These are phyloP conservation scores for Ernsta delagoae DNA, from an alignment of 2,888 invertebrate species.

Conservation along the genomic window DNA sequence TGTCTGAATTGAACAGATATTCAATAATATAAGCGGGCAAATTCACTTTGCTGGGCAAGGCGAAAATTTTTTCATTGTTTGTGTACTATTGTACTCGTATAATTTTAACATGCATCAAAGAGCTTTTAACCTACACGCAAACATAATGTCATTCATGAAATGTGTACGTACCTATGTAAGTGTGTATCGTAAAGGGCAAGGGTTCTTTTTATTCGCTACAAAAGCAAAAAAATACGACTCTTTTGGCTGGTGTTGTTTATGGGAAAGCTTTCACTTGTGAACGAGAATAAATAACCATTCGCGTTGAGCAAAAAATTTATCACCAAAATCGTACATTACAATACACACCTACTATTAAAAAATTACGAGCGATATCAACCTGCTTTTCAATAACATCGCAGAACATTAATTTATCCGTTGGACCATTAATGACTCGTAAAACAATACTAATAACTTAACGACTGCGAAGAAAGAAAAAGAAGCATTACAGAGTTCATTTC, in stretches of 20 bases:
- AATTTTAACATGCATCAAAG: background rate
- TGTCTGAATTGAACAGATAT: background rate
- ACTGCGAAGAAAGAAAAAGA: slow-evolving; percentile 12
- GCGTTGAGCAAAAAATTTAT: slow-evolving; percentile 27
- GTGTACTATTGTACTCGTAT: background rate
- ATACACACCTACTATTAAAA: slow-evolving; percentile 32
- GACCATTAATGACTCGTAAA: slow-evolving; percentile 34
- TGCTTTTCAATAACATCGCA: slow-evolving; percentile 31
- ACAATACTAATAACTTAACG: slow-evolving; percentile 31
- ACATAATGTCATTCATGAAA: slow-evolving; percentile 40
- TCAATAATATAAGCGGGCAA: background rate
- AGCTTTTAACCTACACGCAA: slow-evolving; percentile 16
- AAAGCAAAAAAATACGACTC: slow-evolving; percentile 44
- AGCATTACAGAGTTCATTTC: background rate
- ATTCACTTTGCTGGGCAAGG: background rate
- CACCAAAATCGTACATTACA: slow-evolving; percentile 36
- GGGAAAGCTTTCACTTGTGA: slow-evolving; percentile 39
- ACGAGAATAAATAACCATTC: slow-evolving; percentile 34
- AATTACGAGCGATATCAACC: slow-evolving; percentile 32
- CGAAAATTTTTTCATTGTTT: background rate
- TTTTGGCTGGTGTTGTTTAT: slow-evolving; percentile 42
- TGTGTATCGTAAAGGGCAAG: too few relatives aligned
- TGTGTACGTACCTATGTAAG: too few relatives aligned
- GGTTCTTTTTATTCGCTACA: slow-evolving; percentile 40
- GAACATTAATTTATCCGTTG: slow-evolving; percentile 34